A percentile compares a stretch with the other conserved stretches of the same genome.
These are phyloP conservation scores for Microplitis demolitor DNA, from an alignment of 1,140 invertebrate species.

Conservation along the genomic window DNA sequence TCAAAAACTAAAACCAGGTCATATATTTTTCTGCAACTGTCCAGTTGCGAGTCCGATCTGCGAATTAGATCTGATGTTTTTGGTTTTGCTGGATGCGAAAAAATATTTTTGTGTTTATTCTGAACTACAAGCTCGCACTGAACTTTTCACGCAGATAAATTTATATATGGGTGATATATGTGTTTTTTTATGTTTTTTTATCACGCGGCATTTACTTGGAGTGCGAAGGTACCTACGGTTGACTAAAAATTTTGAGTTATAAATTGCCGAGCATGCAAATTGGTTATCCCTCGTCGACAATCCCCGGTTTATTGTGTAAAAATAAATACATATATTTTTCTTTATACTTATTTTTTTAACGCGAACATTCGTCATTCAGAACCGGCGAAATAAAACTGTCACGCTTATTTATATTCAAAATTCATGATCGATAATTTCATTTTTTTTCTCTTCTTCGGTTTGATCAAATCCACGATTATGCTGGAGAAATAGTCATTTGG, in stretches of 20 bases:
- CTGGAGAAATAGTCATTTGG: no score
- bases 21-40: no score
- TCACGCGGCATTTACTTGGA: slow-evolving; percentile 1
- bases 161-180: not conserved
- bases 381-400: not conserved
- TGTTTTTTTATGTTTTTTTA: not conserved
- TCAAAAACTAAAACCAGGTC: no score
- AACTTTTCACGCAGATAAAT: not conserved
- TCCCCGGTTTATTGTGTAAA: not conserved
- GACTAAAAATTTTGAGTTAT: slow-evolving; percentile 16
- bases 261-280: slow-evolving; percentile 26
- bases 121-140: not conserved
- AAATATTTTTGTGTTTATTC: no score
- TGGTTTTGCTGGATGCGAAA: no score
- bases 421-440: not conserved
- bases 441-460: not conserved
- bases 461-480: no score
- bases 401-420: not conserved
- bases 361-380: not conserved
- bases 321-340: no score
- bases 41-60: no score
- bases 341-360: not conserved
- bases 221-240: slow-evolving; percentile 7
- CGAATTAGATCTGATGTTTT: no score
- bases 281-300: not conserved